Base-by-base conservation (phyloP, 2,888 invertebrate species). In the Scaptomyza caliginosa region DNA sequence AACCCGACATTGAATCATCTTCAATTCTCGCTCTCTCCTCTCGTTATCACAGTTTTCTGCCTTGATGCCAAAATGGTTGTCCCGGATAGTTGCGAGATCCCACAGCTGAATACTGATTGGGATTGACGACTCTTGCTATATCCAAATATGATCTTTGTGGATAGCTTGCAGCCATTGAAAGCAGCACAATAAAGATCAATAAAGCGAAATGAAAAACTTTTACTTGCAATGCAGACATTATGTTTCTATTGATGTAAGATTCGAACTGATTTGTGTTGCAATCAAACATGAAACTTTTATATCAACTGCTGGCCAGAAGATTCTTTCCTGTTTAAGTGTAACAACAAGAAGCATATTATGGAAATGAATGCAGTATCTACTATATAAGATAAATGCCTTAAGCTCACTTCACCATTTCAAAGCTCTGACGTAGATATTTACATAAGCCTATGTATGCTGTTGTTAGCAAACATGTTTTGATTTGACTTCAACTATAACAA, bases 401-500 rank as follows among this genome's bases (percentile, higher is more conserved):
- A 6, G 32, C 17, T 8, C 4, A 8, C 11, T 16, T 34, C 6
- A 16, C 13, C 6, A 40, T 5, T 26, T 21, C 7, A 11, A 26
- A 19, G 8, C 24, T 54, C 55, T 40, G 32, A 17, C 30, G 52
- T 40, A 30, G 30, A 32, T 56, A n/a, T n/a, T n/a, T n/a, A n/a
- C 56, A 40, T 52, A n/a, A 24, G 39, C 8, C 19, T 8, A 23
- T 4, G 23, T 8, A 16, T 2, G 40, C 23, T 48, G 6, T 8
- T 16, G 30, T 16, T 23, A 23, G 23, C 16, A 45, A 51, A 16
- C 45, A 30, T 4, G 45, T 51, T 45, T 30, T 45, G 5, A 21
- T 8, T 45, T 32, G 68, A 56, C 51, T 32, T 45, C 8, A 2
- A 32, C 16, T 11, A 67, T 54, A 59, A 43, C 36, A 60, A 38